Evolutionary conservation across 2,113 vertebrate species (phyloP).

Genomic region (Sminthopsis crassicaudata): DNA sequence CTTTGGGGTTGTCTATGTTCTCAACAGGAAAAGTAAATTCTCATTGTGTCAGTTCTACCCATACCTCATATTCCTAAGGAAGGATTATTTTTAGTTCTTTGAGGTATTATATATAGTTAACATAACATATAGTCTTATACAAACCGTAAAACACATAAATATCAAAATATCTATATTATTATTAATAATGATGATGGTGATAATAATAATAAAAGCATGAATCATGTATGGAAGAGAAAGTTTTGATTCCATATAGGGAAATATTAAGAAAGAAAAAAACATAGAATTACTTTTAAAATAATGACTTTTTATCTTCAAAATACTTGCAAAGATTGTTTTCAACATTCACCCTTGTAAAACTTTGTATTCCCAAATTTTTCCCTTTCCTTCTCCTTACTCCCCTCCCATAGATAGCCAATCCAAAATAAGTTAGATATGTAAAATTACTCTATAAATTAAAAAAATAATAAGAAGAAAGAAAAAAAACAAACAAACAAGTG

Average conservation of each 20-base stretch:
- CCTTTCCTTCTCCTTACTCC: no score
- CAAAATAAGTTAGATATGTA: no score
- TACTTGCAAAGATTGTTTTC: no score
- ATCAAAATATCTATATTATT: neutral
- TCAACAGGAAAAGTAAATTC: neutral
- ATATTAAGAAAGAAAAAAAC: neutral
- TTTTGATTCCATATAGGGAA: neutral
- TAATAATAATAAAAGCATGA: neutral
- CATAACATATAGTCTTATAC: neutral
- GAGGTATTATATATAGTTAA: neutral
- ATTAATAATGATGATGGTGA: neutral
- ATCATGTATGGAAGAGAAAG: neutral
- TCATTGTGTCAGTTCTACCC: neutral
- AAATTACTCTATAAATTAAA: no score
- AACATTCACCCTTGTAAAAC: no score
- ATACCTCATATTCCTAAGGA: neutral
- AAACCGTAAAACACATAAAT: neutral
- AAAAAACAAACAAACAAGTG: no score
- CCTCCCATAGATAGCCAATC: no score
- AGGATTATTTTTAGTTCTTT: neutral
- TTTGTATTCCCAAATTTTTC: no score
- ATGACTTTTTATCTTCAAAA: no score
- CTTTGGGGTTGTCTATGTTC: neutral
- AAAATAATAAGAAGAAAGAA: no score
- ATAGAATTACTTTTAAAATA: neutral